These are phyloP conservation scores for Argyra leucocephala DNA, from an alignment of 2,888 invertebrate species.

Conservation along the genomic window DNA sequence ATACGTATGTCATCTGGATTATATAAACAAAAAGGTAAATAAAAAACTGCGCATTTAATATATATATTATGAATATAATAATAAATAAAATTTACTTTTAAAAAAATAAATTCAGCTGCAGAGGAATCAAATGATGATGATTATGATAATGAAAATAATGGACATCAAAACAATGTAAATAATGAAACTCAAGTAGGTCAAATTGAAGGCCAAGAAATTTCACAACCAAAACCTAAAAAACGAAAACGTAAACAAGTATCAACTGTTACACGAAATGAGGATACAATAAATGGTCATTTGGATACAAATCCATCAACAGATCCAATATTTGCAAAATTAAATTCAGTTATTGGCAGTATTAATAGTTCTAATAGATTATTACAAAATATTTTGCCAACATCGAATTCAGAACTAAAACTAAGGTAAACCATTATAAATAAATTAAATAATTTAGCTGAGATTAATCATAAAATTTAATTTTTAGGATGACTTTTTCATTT, in stretches of 20 bases:
- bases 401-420: conserved; percentile 41
- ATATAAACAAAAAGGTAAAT: conserved; percentile 33
- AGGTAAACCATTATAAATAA: conserved; percentile 19
- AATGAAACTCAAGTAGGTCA: conserved; percentile 19
- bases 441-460: neutral
- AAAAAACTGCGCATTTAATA: neutral
- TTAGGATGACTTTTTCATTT: conserved; percentile 31
- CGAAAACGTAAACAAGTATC: conserved; percentile 32
- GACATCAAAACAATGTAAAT: conserved; percentile 24
- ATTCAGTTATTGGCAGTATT: conserved; percentile 52
- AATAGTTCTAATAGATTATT: conserved; percentile 53
- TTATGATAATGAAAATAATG: conserved; percentile 19
- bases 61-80: no score
- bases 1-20: conserved; percentile 64
- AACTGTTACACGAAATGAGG: conserved; percentile 42
- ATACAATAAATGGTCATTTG: conserved; percentile 38
- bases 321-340: conserved; percentile 53
- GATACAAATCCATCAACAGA: conserved; percentile 45
- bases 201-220: conserved; percentile 16
- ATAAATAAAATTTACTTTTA: no score
- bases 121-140: neutral
- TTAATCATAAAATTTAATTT: no score
- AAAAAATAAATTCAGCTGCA: neutral
- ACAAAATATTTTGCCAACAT: conserved; percentile 50
- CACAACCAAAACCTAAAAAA: conserved; percentile 32